Evolutionary conservation across 2,113 vertebrate species (phyloP), one percentile per base, ranked within the genome.

Genomic region (Lagopus muta): DNA sequence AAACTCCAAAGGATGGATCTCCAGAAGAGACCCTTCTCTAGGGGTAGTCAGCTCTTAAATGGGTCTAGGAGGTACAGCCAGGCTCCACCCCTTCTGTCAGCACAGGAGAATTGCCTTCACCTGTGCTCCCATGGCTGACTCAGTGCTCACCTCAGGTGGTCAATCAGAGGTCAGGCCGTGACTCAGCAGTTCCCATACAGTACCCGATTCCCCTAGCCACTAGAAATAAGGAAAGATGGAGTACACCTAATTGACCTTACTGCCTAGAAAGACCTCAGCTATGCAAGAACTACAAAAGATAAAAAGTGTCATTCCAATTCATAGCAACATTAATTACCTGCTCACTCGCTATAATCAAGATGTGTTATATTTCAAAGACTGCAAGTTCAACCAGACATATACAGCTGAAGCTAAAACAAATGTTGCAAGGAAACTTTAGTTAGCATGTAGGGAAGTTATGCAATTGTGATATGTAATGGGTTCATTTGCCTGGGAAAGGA

Each of bases 401-500:
- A 55, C 17, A 79, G 69, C 45, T 40, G 50, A 70, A 22, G 32
- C 69, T 73, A 86, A 77, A 93, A 93, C 5, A 30, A 13, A 57
- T 1, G 1, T 50, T 90, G 43, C 67, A 76, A 85, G 34, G 82
- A 82, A 89, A 94, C 48, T 85, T 85, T 8, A 32, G 36, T 72
- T 79, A 85, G 66, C 58, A 20, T 6, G 34, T 34, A 82, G 79
- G 62, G 58, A 89, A 82, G 48, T 85, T 57, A 82, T 20, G 47
- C 71, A 82, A 73, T 5, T 88, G 66, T 79, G 88, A 43, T 82
- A 89, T 79, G 88, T 52, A 89, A 81, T 38, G 62, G 67, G 48
- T 74, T 82, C 27, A 38, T 62, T 87, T 80, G 69, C 82, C 88
- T 93, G 80, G 86, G 64, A 95, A 94, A 94, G 71, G 69, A 93